Conservation (phyloP, 2,113 vertebrate genomes). For the Danionella cerebrum region DNA sequence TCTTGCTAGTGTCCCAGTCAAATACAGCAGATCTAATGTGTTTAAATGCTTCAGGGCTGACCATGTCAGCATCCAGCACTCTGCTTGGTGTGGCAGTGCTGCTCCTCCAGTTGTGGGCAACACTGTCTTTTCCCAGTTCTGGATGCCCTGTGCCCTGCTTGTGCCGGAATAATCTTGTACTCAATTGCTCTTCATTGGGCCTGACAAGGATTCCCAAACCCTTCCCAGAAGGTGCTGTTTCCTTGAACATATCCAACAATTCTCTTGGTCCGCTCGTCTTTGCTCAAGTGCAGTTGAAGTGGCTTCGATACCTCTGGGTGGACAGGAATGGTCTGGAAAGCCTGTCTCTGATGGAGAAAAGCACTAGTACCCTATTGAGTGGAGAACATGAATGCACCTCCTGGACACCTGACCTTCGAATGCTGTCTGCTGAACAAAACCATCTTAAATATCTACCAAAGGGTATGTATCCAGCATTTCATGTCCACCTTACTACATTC, state of each 20-base stretch:
- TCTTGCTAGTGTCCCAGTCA: too few relatives aligned
- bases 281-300: background rate
- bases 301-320: conserved; percentile 54
- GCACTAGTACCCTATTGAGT: conserved; percentile 20
- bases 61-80: conserved; percentile 42
- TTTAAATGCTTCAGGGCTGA: conserved; percentile 25
- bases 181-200: conserved; percentile 62
- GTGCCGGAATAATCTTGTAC: conserved; percentile 39
- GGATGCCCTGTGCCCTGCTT: conserved; percentile 53
- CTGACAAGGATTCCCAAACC: conserved; percentile 39
- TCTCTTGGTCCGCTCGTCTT: conserved; percentile 32
- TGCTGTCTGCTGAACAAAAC: conserved; percentile 71
- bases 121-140: conserved; percentile 28
- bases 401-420: conserved; percentile 63
- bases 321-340: conserved; percentile 57
- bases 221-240: conserved; percentile 39
- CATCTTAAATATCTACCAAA: conserved; percentile 63
- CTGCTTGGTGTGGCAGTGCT: conserved; percentile 37
- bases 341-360: conserved; percentile 53
- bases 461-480: conserved; percentile 64
- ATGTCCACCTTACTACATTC: background rate
- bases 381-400: conserved; percentile 38
- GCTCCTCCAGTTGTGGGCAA: conserved; percentile 39
- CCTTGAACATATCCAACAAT: conserved; percentile 64
- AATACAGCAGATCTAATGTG: background rate